Conservation (phyloP, 2,113 vertebrate genomes). For the Noturus placidus region DNA sequence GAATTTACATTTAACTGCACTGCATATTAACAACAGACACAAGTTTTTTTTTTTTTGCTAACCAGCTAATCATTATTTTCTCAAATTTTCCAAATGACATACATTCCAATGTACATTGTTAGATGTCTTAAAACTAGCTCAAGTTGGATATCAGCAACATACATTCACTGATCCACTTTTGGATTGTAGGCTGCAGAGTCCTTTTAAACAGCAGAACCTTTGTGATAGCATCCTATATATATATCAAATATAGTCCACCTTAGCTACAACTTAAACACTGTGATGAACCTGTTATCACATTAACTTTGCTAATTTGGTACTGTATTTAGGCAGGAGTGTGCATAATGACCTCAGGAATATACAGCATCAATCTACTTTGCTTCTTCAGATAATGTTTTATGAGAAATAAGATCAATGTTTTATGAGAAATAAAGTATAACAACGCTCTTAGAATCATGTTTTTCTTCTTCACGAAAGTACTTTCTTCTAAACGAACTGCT, state of each 20-base stretch:
- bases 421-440: background rate
- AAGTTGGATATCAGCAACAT: background rate
- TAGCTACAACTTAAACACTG: background rate
- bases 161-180: background rate
- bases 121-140: background rate
- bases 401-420: background rate
- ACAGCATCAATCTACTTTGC: background rate
- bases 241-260: too few species aligned
- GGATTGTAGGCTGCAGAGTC: background rate
- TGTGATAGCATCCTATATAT: too few species aligned
- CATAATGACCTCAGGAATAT: slow-evolving; percentile 12
- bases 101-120: background rate
- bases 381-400: background rate
- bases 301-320: background rate
- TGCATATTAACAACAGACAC: background rate
- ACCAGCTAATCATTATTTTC: background rate
- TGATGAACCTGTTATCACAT: background rate
- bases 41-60: background rate
- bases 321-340: background rate
- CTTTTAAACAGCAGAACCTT: too few species aligned
- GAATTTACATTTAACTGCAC: background rate
- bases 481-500: background rate
- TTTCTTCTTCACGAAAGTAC: background rate
- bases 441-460: background rate
- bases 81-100: too few species aligned